Conservation (phyloP, 2,888 invertebrate genomes). For the Caenorhabditis sp. region DNA sequence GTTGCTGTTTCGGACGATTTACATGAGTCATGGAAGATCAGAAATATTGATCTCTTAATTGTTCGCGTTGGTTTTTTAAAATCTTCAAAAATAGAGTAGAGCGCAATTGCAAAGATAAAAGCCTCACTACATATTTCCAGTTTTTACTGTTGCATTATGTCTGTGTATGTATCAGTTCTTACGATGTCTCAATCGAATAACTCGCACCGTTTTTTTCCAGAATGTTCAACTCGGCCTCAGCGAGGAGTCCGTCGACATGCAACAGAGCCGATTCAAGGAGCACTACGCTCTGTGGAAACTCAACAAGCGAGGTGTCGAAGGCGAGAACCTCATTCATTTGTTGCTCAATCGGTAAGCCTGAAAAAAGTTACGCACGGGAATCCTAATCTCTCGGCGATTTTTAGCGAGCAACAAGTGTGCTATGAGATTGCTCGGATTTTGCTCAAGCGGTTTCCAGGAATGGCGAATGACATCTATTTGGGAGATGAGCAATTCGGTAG, state of each 20-base stretch:
- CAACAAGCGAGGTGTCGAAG: constrained; percentile 95
- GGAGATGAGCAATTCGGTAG: constrained; percentile 96
- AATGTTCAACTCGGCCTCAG: constrained; percentile 86
- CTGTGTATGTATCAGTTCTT: too few species aligned
- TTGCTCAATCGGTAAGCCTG: constrained; percentile 93
- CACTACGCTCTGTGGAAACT: constrained; percentile 96
- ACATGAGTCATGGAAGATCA: neutral
- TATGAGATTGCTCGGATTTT: constrained; percentile 90
- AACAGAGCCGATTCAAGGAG: constrained; percentile 88
- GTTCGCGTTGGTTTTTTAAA: too few species aligned
- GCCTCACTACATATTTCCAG: too few species aligned
- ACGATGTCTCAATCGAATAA: too few species aligned
- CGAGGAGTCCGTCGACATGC: constrained; percentile 89
- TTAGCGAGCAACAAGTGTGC: constrained; percentile 72
- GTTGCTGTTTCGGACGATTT: constrained; percentile 17
- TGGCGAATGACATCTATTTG: constrained; percentile 95
- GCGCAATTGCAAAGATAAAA: too few species aligned
- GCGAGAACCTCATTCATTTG: constrained; percentile 95
- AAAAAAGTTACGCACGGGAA: neutral
- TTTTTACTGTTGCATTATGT: too few species aligned
- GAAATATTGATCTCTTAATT: too few species aligned
- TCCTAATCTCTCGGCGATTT: neutral
- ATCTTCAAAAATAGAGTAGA: too few species aligned
- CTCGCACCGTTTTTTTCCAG: too few species aligned
- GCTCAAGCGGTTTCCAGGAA: constrained; percentile 86